These are phyloP conservation scores for Leucania comma DNA, from an alignment of 2,888 invertebrate genomes.

Conservation along the genomic window DNA sequence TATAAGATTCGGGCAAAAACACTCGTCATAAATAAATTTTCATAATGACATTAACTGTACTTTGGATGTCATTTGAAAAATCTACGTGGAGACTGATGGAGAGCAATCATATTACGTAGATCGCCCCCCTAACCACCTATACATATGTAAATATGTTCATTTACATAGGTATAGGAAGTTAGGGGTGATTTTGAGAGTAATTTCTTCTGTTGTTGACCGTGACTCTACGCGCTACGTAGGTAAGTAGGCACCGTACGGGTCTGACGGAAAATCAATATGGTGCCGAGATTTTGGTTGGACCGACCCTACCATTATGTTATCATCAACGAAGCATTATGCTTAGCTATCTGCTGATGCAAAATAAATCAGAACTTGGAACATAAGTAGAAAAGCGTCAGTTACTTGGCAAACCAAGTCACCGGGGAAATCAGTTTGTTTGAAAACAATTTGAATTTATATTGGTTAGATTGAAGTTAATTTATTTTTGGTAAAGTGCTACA, in stretches of 20 bases:
- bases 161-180: constrained; percentile 3
- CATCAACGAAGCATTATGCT: constrained; percentile 4
- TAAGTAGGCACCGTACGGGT: background rate
- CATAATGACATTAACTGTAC: background rate
- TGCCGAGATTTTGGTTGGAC: constrained; percentile 1
- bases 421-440: constrained; percentile 41
- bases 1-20: too few species aligned
- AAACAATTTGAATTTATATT: constrained; percentile 24
- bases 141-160: too few species aligned
- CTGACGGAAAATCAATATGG: constrained; percentile 34
- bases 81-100: background rate
- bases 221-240: background rate
- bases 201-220: constrained; percentile 24
- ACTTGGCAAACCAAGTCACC: constrained; percentile 16
- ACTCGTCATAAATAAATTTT: background rate
- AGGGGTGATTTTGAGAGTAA: background rate
- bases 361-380: constrained; percentile 1
- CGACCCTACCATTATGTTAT: background rate
- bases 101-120: background rate
- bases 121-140: too few species aligned
- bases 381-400: constrained; percentile 22
- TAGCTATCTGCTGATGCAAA: background rate
- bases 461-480: constrained; percentile 13
- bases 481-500: constrained; percentile 5
- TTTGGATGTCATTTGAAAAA: background rate